Evolutionary conservation across 1,140 invertebrate genomes (phyloP).

Genomic region (Trachymyrmex septentrionalis): DNA sequence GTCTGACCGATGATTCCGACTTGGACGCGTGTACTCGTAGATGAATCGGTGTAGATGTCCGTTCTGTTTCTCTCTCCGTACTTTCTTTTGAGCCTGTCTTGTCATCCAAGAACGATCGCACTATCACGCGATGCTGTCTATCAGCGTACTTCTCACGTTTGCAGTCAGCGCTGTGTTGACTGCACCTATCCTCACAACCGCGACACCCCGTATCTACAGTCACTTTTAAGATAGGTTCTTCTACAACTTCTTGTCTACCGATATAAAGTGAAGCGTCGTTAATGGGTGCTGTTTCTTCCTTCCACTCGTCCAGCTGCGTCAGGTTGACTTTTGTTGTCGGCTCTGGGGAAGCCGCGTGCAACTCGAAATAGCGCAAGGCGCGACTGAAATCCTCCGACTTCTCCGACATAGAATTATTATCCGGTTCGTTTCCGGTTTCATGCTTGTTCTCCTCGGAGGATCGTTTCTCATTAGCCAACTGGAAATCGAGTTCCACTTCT

Average conservation of each 20-base stretch:
- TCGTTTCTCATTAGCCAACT: conserved; percentile 12
- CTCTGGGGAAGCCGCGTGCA: conserved; percentile 45
- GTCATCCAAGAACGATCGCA: conserved; percentile 19
- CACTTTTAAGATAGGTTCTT: conserved; percentile 82
- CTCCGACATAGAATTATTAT: conserved; percentile 50
- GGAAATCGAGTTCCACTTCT: conserved; percentile 80
- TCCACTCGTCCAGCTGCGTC: conserved; percentile 69
- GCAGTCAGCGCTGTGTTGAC: conserved; percentile 61
- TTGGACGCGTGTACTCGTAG: conserved; percentile 55
- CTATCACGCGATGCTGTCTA: conserved; percentile 67
- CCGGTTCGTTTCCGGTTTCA: conserved; percentile 32
- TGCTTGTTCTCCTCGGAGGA: conserved; percentile 42
- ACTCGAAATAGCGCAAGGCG: conserved; percentile 79
- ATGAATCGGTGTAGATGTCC: conserved; percentile 60
- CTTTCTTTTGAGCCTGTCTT: not conserved
- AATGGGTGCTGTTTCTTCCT: conserved; percentile 52
- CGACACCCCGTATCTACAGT: conserved; percentile 79
- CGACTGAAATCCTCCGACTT: conserved; percentile 76
- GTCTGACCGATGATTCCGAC: conserved; percentile 38
- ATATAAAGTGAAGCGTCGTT: conserved; percentile 69
- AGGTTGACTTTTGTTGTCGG: conserved; percentile 57
- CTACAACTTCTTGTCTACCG: conserved; percentile 77
- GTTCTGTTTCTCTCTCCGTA: conserved; percentile 23
- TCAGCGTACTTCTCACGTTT: conserved; percentile 32
- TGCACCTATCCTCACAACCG: conserved; percentile 77